These are phyloP conservation scores for Urocynchramus pylzowi DNA, from an alignment of 2,113 vertebrate genomes.

Conservation along the genomic window DNA sequence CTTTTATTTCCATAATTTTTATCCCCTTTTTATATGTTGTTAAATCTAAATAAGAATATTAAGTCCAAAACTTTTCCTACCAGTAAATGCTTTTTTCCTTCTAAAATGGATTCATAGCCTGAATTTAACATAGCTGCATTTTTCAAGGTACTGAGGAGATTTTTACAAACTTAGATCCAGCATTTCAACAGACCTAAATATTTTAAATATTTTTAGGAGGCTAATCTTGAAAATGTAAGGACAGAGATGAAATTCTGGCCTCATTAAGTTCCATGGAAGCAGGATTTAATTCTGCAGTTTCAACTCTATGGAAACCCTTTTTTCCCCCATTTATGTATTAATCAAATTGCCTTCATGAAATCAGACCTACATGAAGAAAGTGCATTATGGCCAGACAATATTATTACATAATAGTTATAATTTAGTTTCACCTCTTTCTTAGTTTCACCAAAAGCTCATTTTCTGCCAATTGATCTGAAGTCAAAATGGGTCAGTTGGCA, in stretches of 20 bases:
- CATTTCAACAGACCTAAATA: background rate
- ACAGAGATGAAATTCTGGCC: background rate
- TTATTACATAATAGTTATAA: background rate
- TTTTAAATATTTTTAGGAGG: background rate
- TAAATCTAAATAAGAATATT: background rate
- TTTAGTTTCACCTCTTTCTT: background rate
- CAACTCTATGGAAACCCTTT: background rate
- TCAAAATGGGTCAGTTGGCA: slow-evolving; percentile 9
- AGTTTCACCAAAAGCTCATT: background rate
- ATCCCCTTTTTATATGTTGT: background rate
- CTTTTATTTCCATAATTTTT: background rate
- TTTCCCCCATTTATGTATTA: background rate
- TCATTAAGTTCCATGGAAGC: background rate
- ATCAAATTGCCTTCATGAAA: background rate
- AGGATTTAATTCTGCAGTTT: background rate
- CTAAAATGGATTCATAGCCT: background rate
- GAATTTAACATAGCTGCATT: background rate
- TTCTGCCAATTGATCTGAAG: background rate
- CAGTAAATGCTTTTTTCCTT: background rate
- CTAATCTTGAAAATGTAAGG: background rate
- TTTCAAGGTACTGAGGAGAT: background rate
- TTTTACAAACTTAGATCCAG: background rate
- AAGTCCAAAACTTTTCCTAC: background rate
- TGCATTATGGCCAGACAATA: background rate
- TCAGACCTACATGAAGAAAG: background rate